Percentiles rank a stretch among this genome's conserved stretches.
These are phyloP conservation scores for Catonia carolina DNA, from an alignment of 2,888 invertebrate genomes.

Conservation along the genomic window DNA sequence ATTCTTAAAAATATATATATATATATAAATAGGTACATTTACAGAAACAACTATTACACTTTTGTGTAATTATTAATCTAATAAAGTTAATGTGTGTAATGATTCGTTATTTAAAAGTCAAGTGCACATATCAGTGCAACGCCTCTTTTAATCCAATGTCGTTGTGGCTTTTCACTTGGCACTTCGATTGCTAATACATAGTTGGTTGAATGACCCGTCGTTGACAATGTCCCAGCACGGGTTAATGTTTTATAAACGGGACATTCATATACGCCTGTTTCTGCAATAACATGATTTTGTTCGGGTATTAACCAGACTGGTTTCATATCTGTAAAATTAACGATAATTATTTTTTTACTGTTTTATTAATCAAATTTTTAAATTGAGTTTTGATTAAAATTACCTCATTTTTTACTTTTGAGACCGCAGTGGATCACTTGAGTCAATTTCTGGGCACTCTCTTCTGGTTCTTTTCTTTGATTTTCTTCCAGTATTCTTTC, in stretches of 20 bases:
- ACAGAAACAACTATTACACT: no score
- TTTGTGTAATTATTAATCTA: neutral
- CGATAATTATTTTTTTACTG: no score
- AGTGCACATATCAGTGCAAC: constrained; percentile 53
- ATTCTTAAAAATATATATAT: no score
- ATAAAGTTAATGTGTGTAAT: no score
- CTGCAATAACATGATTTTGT: constrained; percentile 50
- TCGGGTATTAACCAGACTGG: constrained; percentile 63
- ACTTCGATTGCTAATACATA: constrained; percentile 57
- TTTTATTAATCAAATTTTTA: no score
- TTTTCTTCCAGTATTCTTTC: no score
- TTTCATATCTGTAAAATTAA: constrained; percentile 53
- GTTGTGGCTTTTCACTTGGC: constrained; percentile 49
- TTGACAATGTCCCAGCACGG: constrained; percentile 56
- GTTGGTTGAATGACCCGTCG: constrained; percentile 63
- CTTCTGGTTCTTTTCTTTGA: no score
- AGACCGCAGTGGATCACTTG: no score
- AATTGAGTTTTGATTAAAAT: no score
- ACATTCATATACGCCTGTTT: constrained; percentile 49
- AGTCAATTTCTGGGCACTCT: no score
- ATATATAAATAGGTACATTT: no score
- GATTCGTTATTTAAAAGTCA: constrained; percentile 26
- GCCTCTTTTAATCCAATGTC: constrained; percentile 57
- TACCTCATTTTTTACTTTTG: neutral
- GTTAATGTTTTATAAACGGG: constrained; percentile 60